A percentile compares a stretch with the other conserved stretches of the same genome.
Evolutionary conservation across 2,888 invertebrate species (phyloP).

Genomic region (Diarsia mendica): DNA sequence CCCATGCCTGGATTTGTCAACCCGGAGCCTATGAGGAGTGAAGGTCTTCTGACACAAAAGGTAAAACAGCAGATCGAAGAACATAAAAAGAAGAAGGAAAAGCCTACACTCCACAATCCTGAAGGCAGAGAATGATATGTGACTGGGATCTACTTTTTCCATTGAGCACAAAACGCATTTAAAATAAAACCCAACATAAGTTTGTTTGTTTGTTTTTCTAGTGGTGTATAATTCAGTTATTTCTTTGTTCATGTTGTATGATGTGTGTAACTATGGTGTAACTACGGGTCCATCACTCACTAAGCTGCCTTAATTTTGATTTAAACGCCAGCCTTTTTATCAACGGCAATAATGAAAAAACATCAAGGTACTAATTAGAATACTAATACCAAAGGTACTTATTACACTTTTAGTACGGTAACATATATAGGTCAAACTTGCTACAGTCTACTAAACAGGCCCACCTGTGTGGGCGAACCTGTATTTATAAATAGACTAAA

Average conservation of each 20-base stretch:
- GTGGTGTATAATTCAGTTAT: background rate
- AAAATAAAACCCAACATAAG: background rate
- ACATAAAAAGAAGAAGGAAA: constrained; percentile 69
- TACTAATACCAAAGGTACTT: no score
- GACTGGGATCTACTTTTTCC: background rate
- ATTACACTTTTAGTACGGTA: no score
- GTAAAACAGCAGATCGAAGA: constrained; percentile 71
- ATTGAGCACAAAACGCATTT: background rate
- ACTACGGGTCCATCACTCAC: background rate
- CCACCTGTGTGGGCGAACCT: background rate
- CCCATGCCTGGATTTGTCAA: constrained; percentile 74
- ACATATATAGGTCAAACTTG: background rate
- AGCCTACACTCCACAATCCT: constrained; percentile 64
- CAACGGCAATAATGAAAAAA: background rate
- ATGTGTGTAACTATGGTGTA: background rate
- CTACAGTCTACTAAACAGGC: background rate
- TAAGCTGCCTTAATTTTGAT: background rate
- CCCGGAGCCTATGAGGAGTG: constrained; percentile 69
- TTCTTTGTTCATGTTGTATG: background rate
- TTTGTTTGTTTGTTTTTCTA: background rate
- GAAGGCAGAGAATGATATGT: constrained; percentile 65
- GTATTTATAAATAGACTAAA: background rate
- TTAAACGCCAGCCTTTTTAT: background rate
- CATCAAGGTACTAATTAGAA: no score
- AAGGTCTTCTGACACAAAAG: constrained; percentile 72